Evolutionary conservation across 2,797 vertebrate species (phyloP).

Genomic region (Syngnathus rostellatus): DNA sequence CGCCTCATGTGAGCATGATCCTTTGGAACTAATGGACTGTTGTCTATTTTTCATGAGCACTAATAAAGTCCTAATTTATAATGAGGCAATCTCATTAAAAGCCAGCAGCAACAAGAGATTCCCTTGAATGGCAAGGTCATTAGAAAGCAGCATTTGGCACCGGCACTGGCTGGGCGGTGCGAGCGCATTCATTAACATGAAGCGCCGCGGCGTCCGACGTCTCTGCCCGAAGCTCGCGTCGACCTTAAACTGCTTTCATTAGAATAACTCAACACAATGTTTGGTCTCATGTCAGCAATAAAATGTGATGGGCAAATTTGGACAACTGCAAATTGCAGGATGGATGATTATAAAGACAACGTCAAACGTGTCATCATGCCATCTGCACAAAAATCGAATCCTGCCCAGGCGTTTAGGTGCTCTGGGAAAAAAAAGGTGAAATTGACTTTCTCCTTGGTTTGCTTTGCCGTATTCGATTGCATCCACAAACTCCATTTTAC

Average conservation of each 20-base stretch:
- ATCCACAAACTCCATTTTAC: neutral
- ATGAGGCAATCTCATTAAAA: conserved; percentile 32
- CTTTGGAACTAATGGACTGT: conserved; percentile 17
- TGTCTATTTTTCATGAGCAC: conserved; percentile 24
- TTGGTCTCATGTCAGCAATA: conserved; percentile 31
- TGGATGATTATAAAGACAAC: conserved; percentile 27
- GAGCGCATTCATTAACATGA: conserved; percentile 53
- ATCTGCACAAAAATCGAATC: neutral
- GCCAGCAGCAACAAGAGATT: conserved; percentile 17
- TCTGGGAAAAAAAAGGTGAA: neutral
- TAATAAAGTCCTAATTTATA: conserved; percentile 26
- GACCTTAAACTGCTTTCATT: conserved; percentile 66
- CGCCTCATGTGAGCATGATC: neutral
- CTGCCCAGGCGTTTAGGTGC: neutral
- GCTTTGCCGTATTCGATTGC: neutral
- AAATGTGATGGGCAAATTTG: conserved; percentile 44
- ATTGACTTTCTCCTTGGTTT: neutral
- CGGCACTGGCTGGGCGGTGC: conserved; percentile 19
- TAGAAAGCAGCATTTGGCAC: conserved; percentile 38
- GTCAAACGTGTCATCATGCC: neutral
- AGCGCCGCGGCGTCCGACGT: conserved; percentile 32
- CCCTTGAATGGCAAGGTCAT: conserved; percentile 46
- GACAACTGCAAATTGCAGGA: conserved; percentile 25
- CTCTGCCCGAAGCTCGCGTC: conserved; percentile 49
- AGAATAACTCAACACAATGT: conserved; percentile 65